A percentile compares a stretch with the other conserved stretches of the same genome.
phyloP scores from a whole-genome alignment of 2,888 invertebrate species.

The Lapara coniferarum region DNA sequence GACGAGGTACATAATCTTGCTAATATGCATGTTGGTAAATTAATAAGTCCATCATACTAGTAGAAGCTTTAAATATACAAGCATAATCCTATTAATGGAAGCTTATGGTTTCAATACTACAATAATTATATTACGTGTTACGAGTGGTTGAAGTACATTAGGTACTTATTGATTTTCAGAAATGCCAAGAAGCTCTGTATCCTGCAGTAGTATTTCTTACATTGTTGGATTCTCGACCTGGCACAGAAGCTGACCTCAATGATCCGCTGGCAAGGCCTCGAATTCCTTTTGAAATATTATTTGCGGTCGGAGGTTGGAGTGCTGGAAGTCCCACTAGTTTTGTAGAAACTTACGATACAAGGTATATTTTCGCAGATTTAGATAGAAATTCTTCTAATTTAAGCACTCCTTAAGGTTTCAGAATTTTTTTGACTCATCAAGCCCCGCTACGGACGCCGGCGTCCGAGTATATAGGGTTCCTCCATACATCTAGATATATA shows the following conservation, averaged over 20 bases:
- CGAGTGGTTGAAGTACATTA: too few species aligned
- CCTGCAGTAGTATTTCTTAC: slow-evolving; percentile 82
- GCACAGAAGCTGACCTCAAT: slow-evolving; percentile 77
- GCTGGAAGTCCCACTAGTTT: slow-evolving; percentile 93
- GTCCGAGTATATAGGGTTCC: too few species aligned
- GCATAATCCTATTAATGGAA: too few species aligned
- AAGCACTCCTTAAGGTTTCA: background rate
- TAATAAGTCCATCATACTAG: too few species aligned
- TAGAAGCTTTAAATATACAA: too few species aligned
- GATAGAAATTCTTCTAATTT: too few species aligned
- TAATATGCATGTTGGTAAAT: background rate
- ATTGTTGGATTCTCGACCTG: slow-evolving; percentile 75
- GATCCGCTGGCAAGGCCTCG: slow-evolving; percentile 87
- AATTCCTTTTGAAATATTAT: slow-evolving; percentile 90
- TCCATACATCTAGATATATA: too few species aligned
- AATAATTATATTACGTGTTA: too few species aligned
- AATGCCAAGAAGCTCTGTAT: slow-evolving; percentile 80
- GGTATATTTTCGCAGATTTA: slow-evolving; percentile 50
- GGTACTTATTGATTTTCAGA: slow-evolving; percentile 59
- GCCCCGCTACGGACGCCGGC: too few species aligned
- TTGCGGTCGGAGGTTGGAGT: slow-evolving; percentile 93
- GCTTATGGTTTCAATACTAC: too few species aligned
- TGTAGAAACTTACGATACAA: slow-evolving; percentile 90
- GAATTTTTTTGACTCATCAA: background rate
- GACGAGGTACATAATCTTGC: slow-evolving; percentile 65